A percentile compares a stretch with the other conserved stretches of the same genome.
These are phyloP conservation scores for Azorinus chamasolen DNA, from an alignment of 2,888 invertebrate genomes.

Conservation along the genomic window DNA sequence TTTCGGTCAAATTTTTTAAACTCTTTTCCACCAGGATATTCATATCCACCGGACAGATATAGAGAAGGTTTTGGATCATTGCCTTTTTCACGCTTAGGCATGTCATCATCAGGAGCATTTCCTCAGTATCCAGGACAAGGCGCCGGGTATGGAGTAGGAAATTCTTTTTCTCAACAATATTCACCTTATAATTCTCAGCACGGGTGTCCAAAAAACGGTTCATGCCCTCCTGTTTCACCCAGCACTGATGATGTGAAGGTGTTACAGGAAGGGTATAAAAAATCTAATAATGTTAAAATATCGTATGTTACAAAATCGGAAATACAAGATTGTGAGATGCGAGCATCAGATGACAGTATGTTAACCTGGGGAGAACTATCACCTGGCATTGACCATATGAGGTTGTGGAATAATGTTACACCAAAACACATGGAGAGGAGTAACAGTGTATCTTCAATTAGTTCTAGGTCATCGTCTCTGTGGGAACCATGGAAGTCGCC, in stretches of 20 bases:
- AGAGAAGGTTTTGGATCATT: conserved; percentile 57
- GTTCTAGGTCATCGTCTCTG: conserved; percentile 25
- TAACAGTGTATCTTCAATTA: conserved; percentile 10
- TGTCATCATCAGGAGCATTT: conserved; percentile 56
- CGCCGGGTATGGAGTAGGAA: conserved; percentile 54
- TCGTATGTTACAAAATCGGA: not conserved
- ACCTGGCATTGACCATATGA: conserved; percentile 33
- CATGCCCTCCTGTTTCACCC: conserved; percentile 76
- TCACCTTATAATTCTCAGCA: conserved; percentile 65
- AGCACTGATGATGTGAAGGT: conserved; percentile 73
- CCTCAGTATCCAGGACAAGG: conserved; percentile 61
- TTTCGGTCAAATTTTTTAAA: conserved; percentile 69
- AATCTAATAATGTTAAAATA: not conserved
- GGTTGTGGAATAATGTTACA: conserved; percentile 40
- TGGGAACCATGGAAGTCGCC: conserved; percentile 57
- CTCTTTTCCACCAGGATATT: conserved; percentile 66
- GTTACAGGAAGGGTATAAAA: conserved; percentile 74
- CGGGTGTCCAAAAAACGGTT: conserved; percentile 78
- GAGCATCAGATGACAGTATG: not conserved
- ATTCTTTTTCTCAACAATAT: conserved; percentile 65
- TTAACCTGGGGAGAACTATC: conserved; percentile 8
- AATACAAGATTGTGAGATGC: not conserved
- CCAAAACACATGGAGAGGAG: conserved; percentile 29
- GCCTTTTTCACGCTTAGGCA: conserved; percentile 62
- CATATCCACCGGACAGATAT: conserved; percentile 65